Base-by-base conservation (phyloP, 2,797 vertebrate species). In the Argya squamiceps region DNA sequence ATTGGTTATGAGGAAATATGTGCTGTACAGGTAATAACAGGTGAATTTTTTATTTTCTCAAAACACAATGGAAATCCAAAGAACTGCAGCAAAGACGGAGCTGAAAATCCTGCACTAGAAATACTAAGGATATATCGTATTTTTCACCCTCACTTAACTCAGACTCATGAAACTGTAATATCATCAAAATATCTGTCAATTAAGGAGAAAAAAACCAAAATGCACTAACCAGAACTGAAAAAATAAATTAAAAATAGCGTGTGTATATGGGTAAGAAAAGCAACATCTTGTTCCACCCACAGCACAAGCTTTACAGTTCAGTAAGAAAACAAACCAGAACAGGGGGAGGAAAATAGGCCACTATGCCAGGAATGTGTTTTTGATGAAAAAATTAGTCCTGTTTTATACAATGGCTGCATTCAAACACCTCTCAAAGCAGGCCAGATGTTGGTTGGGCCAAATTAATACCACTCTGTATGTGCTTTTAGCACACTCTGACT, bases 361-460 rank as follows among this genome's bases (percentile, higher is more conserved):
- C 52, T 84, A n/a, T 37, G 82, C 76, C 58, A 95, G 44, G 59
- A 93, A 84, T 84, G 37, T 56, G 52, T 4, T 92, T 95, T 89
- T 83, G 71, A 87, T 91, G 29, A 91, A 96, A 93, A 84, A 67
- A 82, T 76, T 70, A 80, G 53, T 74, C 32, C 29, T 55, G 41
- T 86, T 82, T 93, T 70, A 64, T 43, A 64, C 70, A 93, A 74
- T 0, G 0, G 30, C n/a, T 63, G 56, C 2, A 3, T 70, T 92
- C 52, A 93, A 74, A 77, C 70, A 86, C 56, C 34, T 91, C 68
- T 63, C 60, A 79, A 87, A 91, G 43, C 32, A 50, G 52, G 30
- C 18, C 81, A 83, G 63, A 65, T 60, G 34, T 60, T 82, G 36
- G 24, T 3, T 70, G 19, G 30, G 74, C 44, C 36, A 67, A 85